Base-by-base conservation (phyloP, 2,113 vertebrate genomes). In the Asarcornis scutulata region DNA sequence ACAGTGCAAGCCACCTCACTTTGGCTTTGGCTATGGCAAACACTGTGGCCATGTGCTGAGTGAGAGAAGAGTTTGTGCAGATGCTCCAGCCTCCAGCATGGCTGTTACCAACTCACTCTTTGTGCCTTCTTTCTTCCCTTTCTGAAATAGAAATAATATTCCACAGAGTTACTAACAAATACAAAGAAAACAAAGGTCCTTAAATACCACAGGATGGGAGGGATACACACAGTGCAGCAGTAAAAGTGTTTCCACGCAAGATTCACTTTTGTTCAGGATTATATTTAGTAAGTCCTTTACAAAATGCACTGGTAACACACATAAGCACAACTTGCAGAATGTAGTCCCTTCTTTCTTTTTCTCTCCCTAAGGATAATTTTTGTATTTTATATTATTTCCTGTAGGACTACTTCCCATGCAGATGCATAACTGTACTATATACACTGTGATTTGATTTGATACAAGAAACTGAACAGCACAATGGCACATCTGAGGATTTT, bases 351-450 rank as follows among this genome's bases (percentile, higher is more conserved):
- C 63, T 86, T 60, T 73, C 56, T 67, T 88, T 60, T 87, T 52
- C 44, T 46, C 18, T 92, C 93, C 78, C 74, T 42, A 55, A 77
- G 84, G 91, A 87, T 83, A 87, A 85, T 76, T 88, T 87, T 78
- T 84, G 17, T 55, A 69, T 88, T 93, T 93, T 76, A 59, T 89
- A 66, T 96, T 94, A 84, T 96, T 93, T 96, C 91, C 80, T 17
- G 6, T 72, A 74, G 82, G 95, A 91, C 55, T 93, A 46, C 55
- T 96, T 96, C 83, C 92, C 83, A 93, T 92, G 91, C 92, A 96
- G 91, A 96, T 86, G 73, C 53, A 38, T 85, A 86, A 85, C 56
- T 86, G 78, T 69, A 44, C 66, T 84, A 60, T 82, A 66, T 46
- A 68, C 31, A 2, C 58, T 8, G 50, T 62, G 73, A 67, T 95